Base-by-base conservation (phyloP, 2,797 vertebrate species). In the Sebastes ruberrimus region DNA sequence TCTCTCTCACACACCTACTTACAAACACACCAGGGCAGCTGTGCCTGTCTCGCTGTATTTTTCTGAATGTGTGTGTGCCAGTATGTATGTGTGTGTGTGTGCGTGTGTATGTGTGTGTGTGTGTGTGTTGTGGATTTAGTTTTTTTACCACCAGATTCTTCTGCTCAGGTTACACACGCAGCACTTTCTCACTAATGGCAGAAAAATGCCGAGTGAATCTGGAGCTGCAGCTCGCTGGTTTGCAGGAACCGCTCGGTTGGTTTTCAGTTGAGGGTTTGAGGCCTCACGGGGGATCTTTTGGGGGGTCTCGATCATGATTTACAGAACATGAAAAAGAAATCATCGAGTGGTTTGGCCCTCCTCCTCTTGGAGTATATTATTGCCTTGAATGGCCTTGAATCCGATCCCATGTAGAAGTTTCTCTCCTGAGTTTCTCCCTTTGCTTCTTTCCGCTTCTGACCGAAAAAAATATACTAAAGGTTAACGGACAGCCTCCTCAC, bases 161-260 rank as follows among this genome's bases (percentile, higher is more conserved):
- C 69, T 80, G 80, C 86, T 92, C 90, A 77, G 82, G 91, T 95
- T 94, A 91, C 88, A 86, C 76, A 86, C 76, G 61, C 84, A 62
- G 67, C 68, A 38, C 78, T 88, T 86, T 88, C 79, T 72, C 49
- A 67, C 74, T 92, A 90, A 93, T 92, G 71, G 81, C 53, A 87
- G 73, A 91, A 92, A 90, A 90, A 91, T 91, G 90, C 87, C 38
- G 69, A 69, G 85, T 25, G 64, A 86, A 88, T 64, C n/a, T 81
- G 80, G 81, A 78, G 80, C 85, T 69, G 79, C 66, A 71, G 70
- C 64, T 66, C 28, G 4, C 56, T 27, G 74, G 59, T 81, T 76
- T 80, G 68, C 70, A 86, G 86, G 68, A 81, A 60, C 46, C 27
- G 10, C 76, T 78, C 32, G 2, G 77, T 76, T 79, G 77, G 82